Conservation (phyloP, 1,140 invertebrate species). For the Zaprionus davidi region DNA sequence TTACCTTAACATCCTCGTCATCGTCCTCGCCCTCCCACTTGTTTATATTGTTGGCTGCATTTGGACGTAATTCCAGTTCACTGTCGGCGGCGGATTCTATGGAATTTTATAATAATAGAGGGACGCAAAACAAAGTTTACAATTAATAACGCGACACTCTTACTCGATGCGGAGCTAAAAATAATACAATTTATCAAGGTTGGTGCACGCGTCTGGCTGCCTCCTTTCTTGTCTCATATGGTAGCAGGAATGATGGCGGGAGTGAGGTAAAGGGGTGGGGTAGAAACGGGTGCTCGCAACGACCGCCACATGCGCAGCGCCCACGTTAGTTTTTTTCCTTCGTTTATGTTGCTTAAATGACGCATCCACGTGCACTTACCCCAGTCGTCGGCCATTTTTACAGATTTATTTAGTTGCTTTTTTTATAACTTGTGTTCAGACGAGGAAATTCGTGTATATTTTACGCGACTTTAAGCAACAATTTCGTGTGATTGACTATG, state of each 20-base stretch:
- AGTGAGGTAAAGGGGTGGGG: neutral
- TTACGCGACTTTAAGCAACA: constrained; percentile 40
- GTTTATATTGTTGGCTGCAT: constrained; percentile 84
- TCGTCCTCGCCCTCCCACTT: constrained; percentile 96
- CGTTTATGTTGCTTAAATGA: constrained; percentile 33
- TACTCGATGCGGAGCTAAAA: constrained; percentile 56
- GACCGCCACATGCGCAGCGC: constrained; percentile 59
- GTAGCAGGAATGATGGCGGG: neutral
- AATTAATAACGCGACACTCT: constrained; percentile 37
- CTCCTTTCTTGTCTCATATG: constrained; percentile 26
- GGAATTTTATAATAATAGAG: constrained; percentile 18
- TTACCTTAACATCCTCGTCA: constrained; percentile 93
- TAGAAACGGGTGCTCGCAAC: constrained; percentile 28
- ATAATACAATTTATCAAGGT: constrained; percentile 72
- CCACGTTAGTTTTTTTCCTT: constrained; percentile 55
- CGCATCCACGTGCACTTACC: constrained; percentile 74
- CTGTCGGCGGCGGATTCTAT: constrained; percentile 77
- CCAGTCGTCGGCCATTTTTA: constrained; percentile 81
- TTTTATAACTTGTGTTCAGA: constrained; percentile 44
- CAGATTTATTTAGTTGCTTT: constrained; percentile 21
- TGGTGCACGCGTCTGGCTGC: constrained; percentile 42
- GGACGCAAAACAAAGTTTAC: constrained; percentile 24
- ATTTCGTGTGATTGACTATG: constrained; percentile 43
- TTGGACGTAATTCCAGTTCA: constrained; percentile 74
- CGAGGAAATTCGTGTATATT: constrained; percentile 32